Percentiles rank a stretch among this genome's conserved stretches.
Conservation (phyloP, 2,113 vertebrate species). For the Clarias magur region DNA sequence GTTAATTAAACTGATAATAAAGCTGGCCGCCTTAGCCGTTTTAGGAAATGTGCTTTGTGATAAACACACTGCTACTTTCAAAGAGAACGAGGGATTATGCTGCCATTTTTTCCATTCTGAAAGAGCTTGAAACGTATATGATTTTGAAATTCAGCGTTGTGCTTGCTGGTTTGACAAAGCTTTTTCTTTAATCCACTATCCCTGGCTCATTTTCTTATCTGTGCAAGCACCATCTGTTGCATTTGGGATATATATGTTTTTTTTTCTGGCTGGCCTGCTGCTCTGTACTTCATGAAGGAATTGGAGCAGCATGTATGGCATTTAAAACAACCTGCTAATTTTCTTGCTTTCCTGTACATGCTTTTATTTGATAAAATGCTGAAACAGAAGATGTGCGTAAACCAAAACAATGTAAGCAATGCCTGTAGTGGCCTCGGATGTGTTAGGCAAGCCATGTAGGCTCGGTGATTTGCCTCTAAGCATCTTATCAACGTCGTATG, state of each 20-base stretch:
- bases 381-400: conserved; percentile 9
- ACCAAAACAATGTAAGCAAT: not conserved
- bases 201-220: conserved; percentile 31
- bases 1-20: conserved; percentile 20
- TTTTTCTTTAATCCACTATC: conserved; percentile 22
- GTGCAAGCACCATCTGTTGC: conserved; percentile 43
- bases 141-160: conserved; percentile 12
- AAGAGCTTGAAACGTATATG: conserved; percentile 20
- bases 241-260: conserved; percentile 20
- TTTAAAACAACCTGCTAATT: conserved; percentile 18
- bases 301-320: conserved; percentile 31
- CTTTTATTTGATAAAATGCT: conserved; percentile 23
- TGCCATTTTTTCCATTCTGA: not conserved
- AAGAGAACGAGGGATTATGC: not conserved
- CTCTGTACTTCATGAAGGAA: not conserved
- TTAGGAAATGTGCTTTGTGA: conserved; percentile 19
- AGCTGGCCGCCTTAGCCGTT: not conserved
- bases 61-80: conserved; percentile 12
- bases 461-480: not conserved
- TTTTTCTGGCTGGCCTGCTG: conserved; percentile 30
- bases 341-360: not conserved
- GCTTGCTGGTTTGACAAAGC: not conserved
- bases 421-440: not conserved
- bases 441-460: not conserved
- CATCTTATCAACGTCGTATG: not conserved